Evolutionary conservation across 2,113 vertebrate genomes (phyloP), one percentile per base, ranked within the genome.

Genomic region (Athene noctua): DNA sequence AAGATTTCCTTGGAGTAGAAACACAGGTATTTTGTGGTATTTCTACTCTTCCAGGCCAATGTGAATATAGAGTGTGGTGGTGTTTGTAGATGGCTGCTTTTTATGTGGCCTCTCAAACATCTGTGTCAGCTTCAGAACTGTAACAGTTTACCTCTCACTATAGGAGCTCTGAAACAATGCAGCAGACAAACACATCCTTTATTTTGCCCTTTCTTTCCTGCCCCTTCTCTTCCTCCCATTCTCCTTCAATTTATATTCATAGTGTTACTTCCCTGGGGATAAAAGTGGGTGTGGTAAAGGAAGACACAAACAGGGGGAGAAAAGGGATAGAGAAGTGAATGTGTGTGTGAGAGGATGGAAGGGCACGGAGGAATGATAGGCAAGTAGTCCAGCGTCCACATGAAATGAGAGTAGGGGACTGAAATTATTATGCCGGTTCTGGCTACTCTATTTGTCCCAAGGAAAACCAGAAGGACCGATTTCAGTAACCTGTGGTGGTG

Each of bases 1-100:
- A 91, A 87, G 3, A 44, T 79, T 91, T 90, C 58, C 49, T 84
- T 89, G 80, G n/a, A 92, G 14, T 55, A 67, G 83, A 91, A 94
- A 40, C 47, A 42, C 77, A 84, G 65, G 36, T 91, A 77, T 89
- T 75, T 90, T 81, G 61, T 91, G 84, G 29, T 38, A 30, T 92
- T 92, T 91, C 58, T 94, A n/a, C 49, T 80, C 52, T 85, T 89
- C 32, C 67, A 82, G 58, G 74, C 49, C 80, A 68, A 2, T 44
- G 30, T 68, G 83, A 82, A 70, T 91, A 15, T 7, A 65, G 55
- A 86, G 17, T 49, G 8, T 40, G 18, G 36, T 54, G n/a, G 8
- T 77, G 32, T 75, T 91, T 86, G 34, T 80, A 58, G n/a, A 36
- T 58, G 70, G 11, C 73, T 92, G 30, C 54, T 77, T 75, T 38